phyloP scores from a whole-genome alignment of 2,113 vertebrate species.

The Osmerus mordax region DNA sequence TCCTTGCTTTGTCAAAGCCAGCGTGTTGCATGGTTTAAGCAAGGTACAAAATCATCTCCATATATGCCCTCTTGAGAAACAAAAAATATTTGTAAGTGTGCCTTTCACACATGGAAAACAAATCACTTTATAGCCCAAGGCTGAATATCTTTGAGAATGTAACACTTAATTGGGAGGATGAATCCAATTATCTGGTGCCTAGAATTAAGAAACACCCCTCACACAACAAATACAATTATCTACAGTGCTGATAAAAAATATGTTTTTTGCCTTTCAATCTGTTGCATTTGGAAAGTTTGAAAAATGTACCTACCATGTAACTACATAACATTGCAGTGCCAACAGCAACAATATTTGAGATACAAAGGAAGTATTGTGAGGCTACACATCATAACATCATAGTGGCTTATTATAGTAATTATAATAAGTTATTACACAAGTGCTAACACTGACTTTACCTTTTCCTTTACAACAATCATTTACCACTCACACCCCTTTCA shows the following conservation, averaged over 20 bases:
- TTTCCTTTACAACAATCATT: too few species aligned
- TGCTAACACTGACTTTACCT: too few species aligned
- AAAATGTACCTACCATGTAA: neutral
- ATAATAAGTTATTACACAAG: too few species aligned
- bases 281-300: neutral
- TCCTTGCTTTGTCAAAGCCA: neutral
- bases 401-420: too few species aligned
- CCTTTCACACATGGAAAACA: slow-evolving; percentile 21
- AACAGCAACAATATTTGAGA: neutral
- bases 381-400: too few species aligned
- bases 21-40: neutral
- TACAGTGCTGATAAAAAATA: slow-evolving; percentile 20
- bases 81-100: neutral
- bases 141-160: neutral
- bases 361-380: neutral
- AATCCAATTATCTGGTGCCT: slow-evolving; percentile 24
- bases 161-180: slow-evolving; percentile 26
- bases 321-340: neutral
- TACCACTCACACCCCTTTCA: too few species aligned
- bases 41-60: neutral
- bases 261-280: neutral
- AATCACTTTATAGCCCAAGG: slow-evolving; percentile 3
- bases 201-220: slow-evolving; percentile 23
- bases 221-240: slow-evolving; percentile 18
- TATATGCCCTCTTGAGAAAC: neutral